phyloP scores from a whole-genome alignment of 2,113 vertebrate genomes.

The Amphiprion ocellaris region DNA sequence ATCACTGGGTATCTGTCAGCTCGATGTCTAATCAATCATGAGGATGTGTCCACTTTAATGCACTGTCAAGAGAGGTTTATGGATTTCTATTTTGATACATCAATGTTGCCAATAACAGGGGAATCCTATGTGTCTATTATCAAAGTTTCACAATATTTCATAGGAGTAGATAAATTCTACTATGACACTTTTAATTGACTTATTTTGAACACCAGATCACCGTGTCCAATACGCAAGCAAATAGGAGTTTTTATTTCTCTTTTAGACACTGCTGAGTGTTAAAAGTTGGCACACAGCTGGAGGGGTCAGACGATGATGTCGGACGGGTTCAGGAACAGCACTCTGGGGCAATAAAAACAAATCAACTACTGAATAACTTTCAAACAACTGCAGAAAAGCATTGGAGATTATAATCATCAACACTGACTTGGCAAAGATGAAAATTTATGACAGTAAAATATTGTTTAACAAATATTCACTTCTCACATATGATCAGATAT shows the following conservation, averaged over 20 bases:
- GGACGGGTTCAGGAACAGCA: no score
- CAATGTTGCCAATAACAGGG: conserved; percentile 70
- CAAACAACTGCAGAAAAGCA: neutral
- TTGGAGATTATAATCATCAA: neutral
- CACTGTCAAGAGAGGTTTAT: conserved; percentile 78
- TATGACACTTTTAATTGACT: conserved; percentile 14
- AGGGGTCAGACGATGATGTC: neutral
- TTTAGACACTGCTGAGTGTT: neutral
- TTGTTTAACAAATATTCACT: neutral
- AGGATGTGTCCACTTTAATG: conserved; percentile 78
- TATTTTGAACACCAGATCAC: conserved; percentile 15
- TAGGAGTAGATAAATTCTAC: conserved; percentile 43
- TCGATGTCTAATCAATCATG: conserved; percentile 77
- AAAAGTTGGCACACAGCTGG: neutral
- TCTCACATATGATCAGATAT: neutral
- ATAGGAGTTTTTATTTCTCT: neutral
- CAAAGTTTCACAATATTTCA: conserved; percentile 61
- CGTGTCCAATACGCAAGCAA: neutral
- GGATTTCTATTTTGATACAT: conserved; percentile 75
- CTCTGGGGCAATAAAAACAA: neutral
- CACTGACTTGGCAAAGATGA: neutral
- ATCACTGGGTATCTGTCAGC: conserved; percentile 76
- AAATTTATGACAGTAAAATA: neutral
- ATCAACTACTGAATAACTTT: neutral
- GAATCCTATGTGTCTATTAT: conserved; percentile 61